Conservation (phyloP, 2,888 invertebrate species). For the Holacanthella duospinosa region DNA sequence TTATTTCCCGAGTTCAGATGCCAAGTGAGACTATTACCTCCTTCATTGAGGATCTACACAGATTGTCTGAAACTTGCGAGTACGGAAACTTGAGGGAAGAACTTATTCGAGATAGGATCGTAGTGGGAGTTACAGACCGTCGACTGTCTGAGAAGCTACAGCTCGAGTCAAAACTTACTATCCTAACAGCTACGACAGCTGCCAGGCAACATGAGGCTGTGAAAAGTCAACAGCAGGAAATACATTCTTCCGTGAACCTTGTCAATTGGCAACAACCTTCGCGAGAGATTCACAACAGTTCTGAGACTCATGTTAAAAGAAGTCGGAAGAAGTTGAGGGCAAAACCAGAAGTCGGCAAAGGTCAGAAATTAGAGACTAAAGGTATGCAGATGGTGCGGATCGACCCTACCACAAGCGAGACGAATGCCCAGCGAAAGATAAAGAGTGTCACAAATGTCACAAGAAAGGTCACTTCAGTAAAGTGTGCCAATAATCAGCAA, state of each 20-base stretch:
- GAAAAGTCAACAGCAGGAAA: constrained; percentile 10
- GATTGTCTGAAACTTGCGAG: constrained; percentile 20
- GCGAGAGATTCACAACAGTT: neutral
- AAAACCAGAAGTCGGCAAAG: neutral
- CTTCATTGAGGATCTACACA: constrained; percentile 23
- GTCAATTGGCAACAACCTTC: too few relatives aligned
- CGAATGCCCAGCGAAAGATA: constrained; percentile 14
- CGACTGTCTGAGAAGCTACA: constrained; percentile 24
- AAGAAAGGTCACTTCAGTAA: constrained; percentile 14
- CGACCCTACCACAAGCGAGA: neutral
- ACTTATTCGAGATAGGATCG: constrained; percentile 27
- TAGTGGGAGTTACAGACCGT: constrained; percentile 23
- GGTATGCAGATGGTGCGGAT: constrained; percentile 17
- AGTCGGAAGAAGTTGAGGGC: neutral
- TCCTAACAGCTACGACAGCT: constrained; percentile 13
- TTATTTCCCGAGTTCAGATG: constrained; percentile 17
- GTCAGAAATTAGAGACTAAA: neutral
- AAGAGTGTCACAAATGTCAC: constrained; percentile 12
- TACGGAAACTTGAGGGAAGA: constrained; percentile 22
- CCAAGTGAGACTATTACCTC: constrained; percentile 20
- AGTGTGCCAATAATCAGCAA: constrained; percentile 9
- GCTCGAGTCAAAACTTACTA: constrained; percentile 15
- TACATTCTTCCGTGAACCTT: neutral
- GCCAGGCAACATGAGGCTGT: constrained; percentile 18
- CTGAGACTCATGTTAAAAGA: too few relatives aligned